Evolutionary conservation across 2,888 invertebrate species (phyloP).

Genomic region (Andrena chrysosceles): DNA sequence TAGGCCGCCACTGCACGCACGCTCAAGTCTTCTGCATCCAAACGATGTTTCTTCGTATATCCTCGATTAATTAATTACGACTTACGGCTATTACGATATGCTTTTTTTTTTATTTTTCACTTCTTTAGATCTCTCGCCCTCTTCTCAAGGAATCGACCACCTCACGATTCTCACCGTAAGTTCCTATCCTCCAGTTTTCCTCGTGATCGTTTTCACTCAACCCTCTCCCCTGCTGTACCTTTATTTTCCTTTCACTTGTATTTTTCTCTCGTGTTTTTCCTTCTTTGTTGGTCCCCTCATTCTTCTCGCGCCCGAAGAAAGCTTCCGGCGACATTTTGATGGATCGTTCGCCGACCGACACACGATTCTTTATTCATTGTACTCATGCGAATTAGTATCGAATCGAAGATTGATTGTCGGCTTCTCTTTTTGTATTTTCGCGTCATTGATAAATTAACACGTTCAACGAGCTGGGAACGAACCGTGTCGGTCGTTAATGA

Average conservation of each 20-base stretch:
- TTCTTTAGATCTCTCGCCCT: neutral
- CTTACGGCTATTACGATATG: constrained; percentile 1
- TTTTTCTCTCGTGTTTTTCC: constrained; percentile 4
- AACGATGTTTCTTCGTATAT: constrained; percentile 39
- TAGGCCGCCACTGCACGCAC: constrained; percentile 15
- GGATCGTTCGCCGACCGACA: constrained; percentile 26
- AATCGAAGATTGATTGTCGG: constrained; percentile 42
- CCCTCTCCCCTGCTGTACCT: neutral
- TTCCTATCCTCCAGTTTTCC: constrained; percentile 17
- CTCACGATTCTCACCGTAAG: neutral
- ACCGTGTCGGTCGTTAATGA: neutral
- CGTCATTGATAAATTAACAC: constrained; percentile 18
- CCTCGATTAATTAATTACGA: constrained; percentile 58
- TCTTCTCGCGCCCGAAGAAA: constrained; percentile 4
- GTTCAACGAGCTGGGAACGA: neutral
- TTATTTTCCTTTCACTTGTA: constrained; percentile 6
- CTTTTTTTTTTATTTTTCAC: neutral
- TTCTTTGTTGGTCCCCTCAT: neutral
- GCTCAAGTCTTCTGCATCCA: neutral
- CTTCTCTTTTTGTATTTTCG: constrained; percentile 2
- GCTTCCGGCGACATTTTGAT: constrained; percentile 49
- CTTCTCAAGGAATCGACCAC: neutral
- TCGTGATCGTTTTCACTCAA: constrained; percentile 24
- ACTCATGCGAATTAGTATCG: constrained; percentile 37
- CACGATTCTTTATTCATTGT: constrained; percentile 14